Evolutionary conservation across 2,113 vertebrate species (phyloP), one percentile per base, ranked within the genome.

Genomic region (Pseudorectes ferrugineus): DNA sequence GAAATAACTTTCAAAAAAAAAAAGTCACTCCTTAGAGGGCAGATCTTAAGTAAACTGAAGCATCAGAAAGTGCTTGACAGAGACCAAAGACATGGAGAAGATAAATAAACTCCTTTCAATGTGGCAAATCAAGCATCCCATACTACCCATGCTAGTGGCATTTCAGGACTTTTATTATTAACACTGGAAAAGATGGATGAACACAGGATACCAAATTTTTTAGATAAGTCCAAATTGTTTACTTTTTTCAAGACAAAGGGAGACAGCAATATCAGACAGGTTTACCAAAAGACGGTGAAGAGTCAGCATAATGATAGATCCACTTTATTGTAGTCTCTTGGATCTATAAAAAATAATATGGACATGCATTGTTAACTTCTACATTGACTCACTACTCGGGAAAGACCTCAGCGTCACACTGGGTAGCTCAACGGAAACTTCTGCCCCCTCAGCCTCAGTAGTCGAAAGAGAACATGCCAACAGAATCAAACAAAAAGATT

Each of bases 401-500:
- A 95, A 94, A 38, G 88, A 85, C 58, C 62, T 92, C 3, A 21
- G 73, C 1, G 0, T 82, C 71, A 35, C 45, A 46, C 40, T 52
- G 81, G 42, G 78, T 74, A 77, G 36, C 42, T 78, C 57, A 13
- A 31, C 93, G 96, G 85, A 96, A 96, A 95, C 23, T 92, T 93
- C 62, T 94, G 78, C 54, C 82, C 84, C 45, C n/a, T 93, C 49
- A 89, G 54, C 74, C 75, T 95, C 45, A 79, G 40, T 85, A 68
- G 92, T 61, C 66, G 22, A 78, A 92, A 55, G 72, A 86, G 59
- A 89, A n/a, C 12, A 12, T 67, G 77, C 93, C 92, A 95, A 89
- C 40, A 93, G 85, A 92, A 91, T 87, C 78, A 88, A 93, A 96
- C 85, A 95, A 85, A 94, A 92, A 89, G 10, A 29, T 92, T n/a